phyloP scores from a whole-genome alignment of 53 echinoderm and acorn worm genomes.

The Crossaster papposus region DNA sequence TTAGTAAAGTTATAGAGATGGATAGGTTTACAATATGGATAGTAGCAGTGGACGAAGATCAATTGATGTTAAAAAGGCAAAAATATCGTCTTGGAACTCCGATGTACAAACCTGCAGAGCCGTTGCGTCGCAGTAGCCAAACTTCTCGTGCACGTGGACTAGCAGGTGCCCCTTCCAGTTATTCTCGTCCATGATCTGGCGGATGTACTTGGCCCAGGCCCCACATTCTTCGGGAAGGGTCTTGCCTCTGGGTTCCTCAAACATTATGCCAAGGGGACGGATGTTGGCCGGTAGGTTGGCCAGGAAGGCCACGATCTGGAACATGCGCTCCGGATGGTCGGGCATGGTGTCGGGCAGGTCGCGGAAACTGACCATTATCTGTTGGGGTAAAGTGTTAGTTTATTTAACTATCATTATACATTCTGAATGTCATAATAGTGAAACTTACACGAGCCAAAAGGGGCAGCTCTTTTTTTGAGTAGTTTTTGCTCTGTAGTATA shows the following conservation, averaged over 20 bases:
- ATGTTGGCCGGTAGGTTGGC: constrained; percentile 46
- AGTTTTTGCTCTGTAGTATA: too few species aligned
- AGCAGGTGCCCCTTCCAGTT: constrained; percentile 70
- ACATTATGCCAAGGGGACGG: constrained; percentile 59
- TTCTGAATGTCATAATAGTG: too few species aligned
- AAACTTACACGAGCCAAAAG: too few species aligned
- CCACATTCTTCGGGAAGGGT: constrained; percentile 56
- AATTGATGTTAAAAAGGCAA: too few species aligned
- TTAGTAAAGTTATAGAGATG: too few species aligned
- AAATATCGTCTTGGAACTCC: constrained; percentile 13
- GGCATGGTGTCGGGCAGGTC: constrained; percentile 61
- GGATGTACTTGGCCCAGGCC: constrained; percentile 58
- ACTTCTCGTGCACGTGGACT: constrained; percentile 73
- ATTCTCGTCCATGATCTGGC: constrained; percentile 62
- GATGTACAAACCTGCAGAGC: constrained; percentile 46
- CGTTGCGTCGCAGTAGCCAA: constrained; percentile 57
- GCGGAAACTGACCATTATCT: constrained; percentile 36
- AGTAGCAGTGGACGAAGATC: too few species aligned
- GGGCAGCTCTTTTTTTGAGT: too few species aligned
- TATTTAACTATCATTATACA: too few species aligned
- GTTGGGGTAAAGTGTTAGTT: too few species aligned
- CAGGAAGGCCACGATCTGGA: constrained; percentile 47
- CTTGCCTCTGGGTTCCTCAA: constrained; percentile 62
- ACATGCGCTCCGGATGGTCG: constrained; percentile 61
- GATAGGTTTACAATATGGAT: too few species aligned